Evolutionary conservation across 2,113 vertebrate genomes (phyloP).

Genomic region (Mugil cephalus): DNA sequence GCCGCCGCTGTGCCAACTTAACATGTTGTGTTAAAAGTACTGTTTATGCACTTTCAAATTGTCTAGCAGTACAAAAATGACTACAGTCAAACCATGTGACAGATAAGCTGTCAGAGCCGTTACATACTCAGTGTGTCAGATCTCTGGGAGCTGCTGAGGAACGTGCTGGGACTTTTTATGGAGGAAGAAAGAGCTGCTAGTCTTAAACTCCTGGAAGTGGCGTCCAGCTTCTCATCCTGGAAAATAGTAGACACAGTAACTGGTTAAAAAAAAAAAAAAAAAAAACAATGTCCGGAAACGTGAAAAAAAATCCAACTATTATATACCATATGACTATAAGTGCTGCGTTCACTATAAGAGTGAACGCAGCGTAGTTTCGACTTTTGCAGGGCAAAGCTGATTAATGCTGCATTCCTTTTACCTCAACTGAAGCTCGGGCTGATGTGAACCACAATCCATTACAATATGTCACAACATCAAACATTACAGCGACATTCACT

Average conservation of each 20-base stretch:
- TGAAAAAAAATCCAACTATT: too few relatives aligned
- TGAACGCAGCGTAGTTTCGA: too few relatives aligned
- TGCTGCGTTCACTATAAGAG: too few relatives aligned
- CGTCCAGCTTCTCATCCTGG: constrained; percentile 86
- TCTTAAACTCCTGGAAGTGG: constrained; percentile 76
- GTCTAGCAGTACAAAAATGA: neutral
- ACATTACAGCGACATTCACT: too few relatives aligned
- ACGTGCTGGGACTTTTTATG: constrained; percentile 74
- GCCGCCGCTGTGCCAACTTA: neutral
- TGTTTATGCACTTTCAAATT: neutral
- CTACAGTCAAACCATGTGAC: neutral
- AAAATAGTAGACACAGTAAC: constrained; percentile 33
- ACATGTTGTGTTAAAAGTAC: neutral
- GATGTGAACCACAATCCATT: too few relatives aligned
- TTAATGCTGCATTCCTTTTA: too few relatives aligned
- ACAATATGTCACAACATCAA: too few relatives aligned
- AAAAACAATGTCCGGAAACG: neutral
- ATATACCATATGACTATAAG: too few relatives aligned
- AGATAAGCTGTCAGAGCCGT: constrained; percentile 9
- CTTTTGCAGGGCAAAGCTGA: too few relatives aligned
- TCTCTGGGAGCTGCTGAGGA: constrained; percentile 82
- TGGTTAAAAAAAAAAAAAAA: neutral
- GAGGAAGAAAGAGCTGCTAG: constrained; percentile 81
- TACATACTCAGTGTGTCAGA: constrained; percentile 82
- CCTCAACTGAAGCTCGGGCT: too few relatives aligned